Evolutionary conservation across 2,113 vertebrate species (phyloP), one percentile per base, ranked within the genome.

Genomic region (Menidia beryllina): DNA sequence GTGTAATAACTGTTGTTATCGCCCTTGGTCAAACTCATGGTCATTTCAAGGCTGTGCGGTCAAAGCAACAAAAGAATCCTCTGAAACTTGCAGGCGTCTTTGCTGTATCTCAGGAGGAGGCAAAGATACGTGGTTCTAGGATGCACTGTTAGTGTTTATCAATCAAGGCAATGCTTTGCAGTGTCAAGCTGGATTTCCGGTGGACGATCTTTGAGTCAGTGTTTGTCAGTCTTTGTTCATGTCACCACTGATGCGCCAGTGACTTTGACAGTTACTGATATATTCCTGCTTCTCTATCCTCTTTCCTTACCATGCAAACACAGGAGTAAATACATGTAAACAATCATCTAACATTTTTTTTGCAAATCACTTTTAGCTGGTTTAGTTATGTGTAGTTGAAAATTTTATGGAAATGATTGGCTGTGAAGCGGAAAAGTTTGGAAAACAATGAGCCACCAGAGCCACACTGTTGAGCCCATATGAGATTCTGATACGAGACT

Each of bases 1-100:
- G 47, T 52, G 27, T 51, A 53, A 61, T 65, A 69, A 34, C 3
- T n/a, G 75, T 59, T 74, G 68, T 80, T 82, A 84, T 87, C 82
- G 56, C 39, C 58, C 55, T 13, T 19, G 64, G 70, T 73, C 72
- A 83, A 79, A 65, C 62, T 69, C 41, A 62, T 4, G 38, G 56
- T 54, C 52, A 56, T 50, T 15, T 62, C 30, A 30, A 20, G 43
- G 23, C 26, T 51, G 36, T n/a, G 17, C 9, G 67, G 58, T 27
- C 21, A 55, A 52, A 62, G 53, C 19, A 56, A 51, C 23, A 45
- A 60, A 68, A 61, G 25, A 41, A 49, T 54, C 15, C 57, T 23
- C 25, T 26, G 39, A 47, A 54, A 59, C 67, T 49, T 54, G 66
- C 9, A 50, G 48, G 30, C 24, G 47, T 34, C n/a, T n/a, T 25